Evolutionary conservation across 1,140 invertebrate genomes (phyloP), one percentile per base, ranked within the genome.

Genomic region (Cylas formicarius): DNA sequence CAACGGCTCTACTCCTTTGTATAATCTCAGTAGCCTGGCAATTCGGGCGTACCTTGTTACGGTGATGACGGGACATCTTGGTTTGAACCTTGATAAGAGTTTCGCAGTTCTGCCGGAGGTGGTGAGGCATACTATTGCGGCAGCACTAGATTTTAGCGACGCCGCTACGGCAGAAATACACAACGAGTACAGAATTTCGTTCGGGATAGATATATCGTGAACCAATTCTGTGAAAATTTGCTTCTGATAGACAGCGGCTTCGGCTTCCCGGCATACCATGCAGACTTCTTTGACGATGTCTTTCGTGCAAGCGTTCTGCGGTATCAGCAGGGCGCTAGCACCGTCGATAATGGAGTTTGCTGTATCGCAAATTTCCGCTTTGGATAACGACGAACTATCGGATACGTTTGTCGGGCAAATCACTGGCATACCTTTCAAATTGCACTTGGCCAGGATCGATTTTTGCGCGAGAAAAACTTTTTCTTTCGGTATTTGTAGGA

Each of bases 381-480:
- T 68, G 0, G 78, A 79, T 20, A 59, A 26, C 4, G 36, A 18
- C 16, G 27, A 32, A 4, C 21, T 23, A 17, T 56, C 35, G 2
- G 27, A 17, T 14, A 56, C 37, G 14, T 43, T 32, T 2, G 41
- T 44, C 6, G 47, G 40, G 5, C 46, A 44, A 24, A 51, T 42
- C 1, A 48, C 50, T 8, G 58, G 36, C 19, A 52, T 40, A 16
- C 48, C 55, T 14, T 18, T 71, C 58, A 74, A 74, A 57, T 82
- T 83, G 38, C 80, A 81, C 60, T 77, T 72, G 3, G 81, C 78
- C 62, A 87, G 81, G 74, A 89, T 83, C 66, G 84, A 82, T 58
- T 90, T 90, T 62, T 90, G 85, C 6, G 84, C 85, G 27, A 91
- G 68, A 54, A 91, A 87, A 8, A 91, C 77, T 66, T 91, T 90